A percentile compares a stretch with the other conserved stretches of the same genome.
Conservation (phyloP, 64 coral and sea anemone genomes). For the Actinia equina region DNA sequence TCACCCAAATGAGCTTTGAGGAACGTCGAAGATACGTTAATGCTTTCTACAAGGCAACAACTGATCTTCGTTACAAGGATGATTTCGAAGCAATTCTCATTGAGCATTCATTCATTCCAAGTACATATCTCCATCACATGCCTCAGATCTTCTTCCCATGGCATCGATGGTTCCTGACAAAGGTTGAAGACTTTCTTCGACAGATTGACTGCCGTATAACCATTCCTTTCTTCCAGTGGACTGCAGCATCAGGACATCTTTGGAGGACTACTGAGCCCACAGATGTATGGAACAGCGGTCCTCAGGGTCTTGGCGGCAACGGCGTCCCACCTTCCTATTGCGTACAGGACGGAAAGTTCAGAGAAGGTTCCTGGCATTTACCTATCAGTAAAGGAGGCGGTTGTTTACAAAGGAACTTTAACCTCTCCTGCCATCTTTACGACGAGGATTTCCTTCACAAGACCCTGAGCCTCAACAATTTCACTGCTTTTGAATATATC, state of each 20-base stretch:
- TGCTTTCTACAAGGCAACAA: conserved; percentile 42
- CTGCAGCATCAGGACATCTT: conserved; percentile 28
- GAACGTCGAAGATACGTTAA: conserved; percentile 41
- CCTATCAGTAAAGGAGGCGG: conserved; percentile 44
- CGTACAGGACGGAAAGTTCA: conserved; percentile 52
- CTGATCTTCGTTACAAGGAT: conserved; percentile 52
- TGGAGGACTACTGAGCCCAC: conserved; percentile 7
- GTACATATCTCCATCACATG: conserved; percentile 57
- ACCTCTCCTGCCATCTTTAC: conserved; percentile 37
- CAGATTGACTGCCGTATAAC: conserved; percentile 68
- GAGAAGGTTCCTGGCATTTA: conserved; percentile 23
- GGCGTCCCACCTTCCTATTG: conserved; percentile 32
- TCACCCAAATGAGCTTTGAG: conserved; percentile 45
- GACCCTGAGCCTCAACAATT: conserved; percentile 3
- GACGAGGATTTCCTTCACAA: conserved; percentile 29
- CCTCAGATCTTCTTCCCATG: conserved; percentile 74
- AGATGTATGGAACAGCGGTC: conserved; percentile 53
- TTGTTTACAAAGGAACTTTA: conserved; percentile 65
- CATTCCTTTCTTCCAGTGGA: conserved; percentile 79
- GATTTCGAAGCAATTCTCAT: conserved; percentile 42
- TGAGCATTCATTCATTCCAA: conserved; percentile 39
- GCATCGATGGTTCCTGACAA: conserved; percentile 73
- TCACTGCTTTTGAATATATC: conserved; percentile 41
- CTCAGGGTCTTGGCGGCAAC: conserved; percentile 73
- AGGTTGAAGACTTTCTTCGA: conserved; percentile 65